phyloP scores from a whole-genome alignment of 2,888 invertebrate genomes.

The Xylota sylvarum region DNA sequence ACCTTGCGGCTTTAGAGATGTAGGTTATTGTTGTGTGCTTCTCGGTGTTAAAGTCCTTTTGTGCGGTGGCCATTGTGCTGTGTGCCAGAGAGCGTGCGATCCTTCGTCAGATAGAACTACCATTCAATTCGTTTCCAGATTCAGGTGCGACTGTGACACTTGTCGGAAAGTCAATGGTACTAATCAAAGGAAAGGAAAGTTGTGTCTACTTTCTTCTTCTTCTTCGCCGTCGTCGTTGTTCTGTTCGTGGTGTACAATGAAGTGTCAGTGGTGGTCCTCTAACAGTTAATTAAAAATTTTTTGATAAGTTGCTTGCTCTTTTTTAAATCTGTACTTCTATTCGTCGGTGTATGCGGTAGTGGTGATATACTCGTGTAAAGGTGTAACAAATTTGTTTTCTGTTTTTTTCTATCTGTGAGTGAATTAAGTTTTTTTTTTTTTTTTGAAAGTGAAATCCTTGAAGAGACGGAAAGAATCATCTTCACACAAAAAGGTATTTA shows the following conservation, averaged over 20 bases:
- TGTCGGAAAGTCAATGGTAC: constrained; percentile 70
- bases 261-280: constrained; percentile 44
- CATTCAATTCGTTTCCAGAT: constrained; percentile 64
- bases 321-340: constrained; percentile 13
- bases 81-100: constrained; percentile 49
- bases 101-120: constrained; percentile 26
- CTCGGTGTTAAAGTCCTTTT: constrained; percentile 65
- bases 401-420: background rate
- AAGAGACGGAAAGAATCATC: constrained; percentile 62
- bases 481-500: constrained; percentile 72
- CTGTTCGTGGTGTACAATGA: constrained; percentile 46
- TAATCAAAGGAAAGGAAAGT: constrained; percentile 46
- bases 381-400: background rate
- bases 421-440: constrained; percentile 6
- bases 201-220: constrained; percentile 54
- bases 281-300: constrained; percentile 18
- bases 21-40: constrained; percentile 50
- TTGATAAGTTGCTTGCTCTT: constrained; percentile 18
- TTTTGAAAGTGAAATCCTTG: constrained; percentile 33
- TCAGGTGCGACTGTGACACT: constrained; percentile 69
- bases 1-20: constrained; percentile 64
- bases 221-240: constrained; percentile 34
- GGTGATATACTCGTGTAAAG: background rate
- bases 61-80: constrained; percentile 55
- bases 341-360: constrained; percentile 8